Conservation (phyloP, 1,140 invertebrate genomes). For the Ruditapes philippinarum region DNA sequence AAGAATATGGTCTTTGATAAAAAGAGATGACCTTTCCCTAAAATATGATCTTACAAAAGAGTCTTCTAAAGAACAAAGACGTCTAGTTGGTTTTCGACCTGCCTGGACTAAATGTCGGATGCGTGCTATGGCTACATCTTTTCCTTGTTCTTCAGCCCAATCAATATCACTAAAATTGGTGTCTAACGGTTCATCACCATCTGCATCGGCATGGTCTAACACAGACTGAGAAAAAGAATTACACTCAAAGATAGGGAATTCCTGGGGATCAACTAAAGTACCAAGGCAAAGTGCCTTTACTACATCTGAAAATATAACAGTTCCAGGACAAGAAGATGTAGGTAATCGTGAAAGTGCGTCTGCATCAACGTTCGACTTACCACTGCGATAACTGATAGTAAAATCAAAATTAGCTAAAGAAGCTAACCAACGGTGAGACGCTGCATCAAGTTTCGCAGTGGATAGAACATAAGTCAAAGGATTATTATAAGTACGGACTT, state of each 20-base stretch:
- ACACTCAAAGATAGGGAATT: neutral
- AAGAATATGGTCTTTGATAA: conserved; percentile 38
- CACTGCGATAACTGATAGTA: neutral
- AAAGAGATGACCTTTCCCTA: conserved; percentile 14
- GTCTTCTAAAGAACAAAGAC: neutral
- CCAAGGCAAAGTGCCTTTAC: neutral
- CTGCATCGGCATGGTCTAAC: neutral
- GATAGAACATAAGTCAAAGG: too few relatives aligned
- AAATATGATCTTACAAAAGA: conserved; percentile 16
- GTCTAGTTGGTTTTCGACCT: neutral
- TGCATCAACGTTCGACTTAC: conserved; percentile 1
- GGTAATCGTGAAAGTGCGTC: neutral
- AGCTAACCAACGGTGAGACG: conserved; percentile 47
- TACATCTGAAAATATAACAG: neutral
- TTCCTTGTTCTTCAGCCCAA: neutral
- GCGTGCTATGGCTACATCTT: neutral
- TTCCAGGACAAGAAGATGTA: neutral
- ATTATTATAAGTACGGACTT: conserved; percentile 2
- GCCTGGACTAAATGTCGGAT: neutral
- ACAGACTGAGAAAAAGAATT: neutral
- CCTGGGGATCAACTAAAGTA: neutral
- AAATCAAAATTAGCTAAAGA: neutral
- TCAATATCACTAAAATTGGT: neutral
- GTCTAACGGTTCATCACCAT: neutral
- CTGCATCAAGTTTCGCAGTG: too few relatives aligned